Base-by-base conservation (phyloP, 2,888 invertebrate species). In the Thereva nobilitata region DNA sequence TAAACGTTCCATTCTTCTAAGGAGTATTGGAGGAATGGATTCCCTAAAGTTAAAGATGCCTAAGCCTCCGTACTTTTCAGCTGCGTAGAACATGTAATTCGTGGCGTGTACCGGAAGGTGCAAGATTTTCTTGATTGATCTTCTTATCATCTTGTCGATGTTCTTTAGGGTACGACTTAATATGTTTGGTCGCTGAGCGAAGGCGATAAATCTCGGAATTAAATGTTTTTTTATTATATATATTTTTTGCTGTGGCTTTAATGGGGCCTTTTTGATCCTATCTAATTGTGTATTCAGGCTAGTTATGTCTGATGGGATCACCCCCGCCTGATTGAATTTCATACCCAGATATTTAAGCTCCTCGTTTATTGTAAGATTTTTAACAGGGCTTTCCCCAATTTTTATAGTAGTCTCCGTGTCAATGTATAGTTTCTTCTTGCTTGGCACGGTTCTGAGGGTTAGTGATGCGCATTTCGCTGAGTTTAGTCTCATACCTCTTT, bases 161-260 rank as follows among this genome's bases (percentile, higher is more conserved):
- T 1, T 4, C 7, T 49, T 5, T 9, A 61, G 50, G 10, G 40
- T 5, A 7, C n/a, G 5, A 1, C 5, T 7, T n/a, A 12, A n/a
- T 4, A 38, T 35, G 8, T 47, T 61, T 1, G 50, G 61, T 12
- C 10, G 9, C 5, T 61, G 61, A 2, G 40, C 5, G 40, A 40
- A 49, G 0, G 38, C 38, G 3, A 61, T 61, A 4, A 40, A 41
- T 12, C 61, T 37, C 2, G 50, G 50, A 3, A 49, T 23, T 5
- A 61, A 6, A 9, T 40, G 41, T 5, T 10, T 10, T 0, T 12
- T 40, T 4, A 61, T 6, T 3, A 61, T 40, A 2, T n/a, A 10
- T 4, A 61, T 47, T 35, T 61, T 61, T 7, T 61, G 61, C 2
- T 61, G 50, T 7, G 49, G 61, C 47, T 61, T 61, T 3, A 61